phyloP scores from a whole-genome alignment of 2,888 invertebrate genomes.

The Epinotia demarniana region DNA sequence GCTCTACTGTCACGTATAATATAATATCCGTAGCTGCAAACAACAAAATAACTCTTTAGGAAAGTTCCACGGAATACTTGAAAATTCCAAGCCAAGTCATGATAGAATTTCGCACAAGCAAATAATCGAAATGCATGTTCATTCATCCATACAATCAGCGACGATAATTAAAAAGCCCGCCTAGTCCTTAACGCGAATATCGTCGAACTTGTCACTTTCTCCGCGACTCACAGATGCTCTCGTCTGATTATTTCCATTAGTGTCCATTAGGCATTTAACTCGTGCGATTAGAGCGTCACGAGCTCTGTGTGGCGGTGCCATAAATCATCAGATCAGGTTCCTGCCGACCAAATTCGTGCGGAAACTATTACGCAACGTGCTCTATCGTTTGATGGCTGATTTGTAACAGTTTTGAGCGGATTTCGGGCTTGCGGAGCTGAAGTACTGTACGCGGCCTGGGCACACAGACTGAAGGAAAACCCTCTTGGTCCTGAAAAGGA shows the following conservation, averaged over 20 bases:
- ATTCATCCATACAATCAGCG: neutral
- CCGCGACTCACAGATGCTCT: conserved; percentile 72
- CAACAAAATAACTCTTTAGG: no score
- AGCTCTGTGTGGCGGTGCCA: conserved; percentile 68
- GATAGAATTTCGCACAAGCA: no score
- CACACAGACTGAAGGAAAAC: no score
- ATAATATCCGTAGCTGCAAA: no score
- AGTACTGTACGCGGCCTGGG: no score
- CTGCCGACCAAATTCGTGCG: conserved; percentile 61
- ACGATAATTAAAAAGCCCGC: conserved; percentile 24
- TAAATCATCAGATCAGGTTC: conserved; percentile 73
- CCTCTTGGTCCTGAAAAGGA: no score
- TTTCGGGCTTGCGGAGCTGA: neutral
- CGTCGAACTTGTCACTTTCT: conserved; percentile 76
- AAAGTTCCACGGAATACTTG: no score
- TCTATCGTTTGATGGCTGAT: conserved; percentile 46
- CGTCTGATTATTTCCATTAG: conserved; percentile 80
- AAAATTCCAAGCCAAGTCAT: no score
- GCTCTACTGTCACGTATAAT: no score
- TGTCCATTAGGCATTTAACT: conserved; percentile 82
- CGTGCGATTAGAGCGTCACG: conserved; percentile 81
- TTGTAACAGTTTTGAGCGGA: conserved; percentile 23
- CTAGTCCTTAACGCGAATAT: conserved; percentile 64
- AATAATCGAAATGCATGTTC: neutral
- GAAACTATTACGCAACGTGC: conserved; percentile 60